Conservation (phyloP, 2,888 invertebrate species). For the Microctonus aethiopoides region DNA sequence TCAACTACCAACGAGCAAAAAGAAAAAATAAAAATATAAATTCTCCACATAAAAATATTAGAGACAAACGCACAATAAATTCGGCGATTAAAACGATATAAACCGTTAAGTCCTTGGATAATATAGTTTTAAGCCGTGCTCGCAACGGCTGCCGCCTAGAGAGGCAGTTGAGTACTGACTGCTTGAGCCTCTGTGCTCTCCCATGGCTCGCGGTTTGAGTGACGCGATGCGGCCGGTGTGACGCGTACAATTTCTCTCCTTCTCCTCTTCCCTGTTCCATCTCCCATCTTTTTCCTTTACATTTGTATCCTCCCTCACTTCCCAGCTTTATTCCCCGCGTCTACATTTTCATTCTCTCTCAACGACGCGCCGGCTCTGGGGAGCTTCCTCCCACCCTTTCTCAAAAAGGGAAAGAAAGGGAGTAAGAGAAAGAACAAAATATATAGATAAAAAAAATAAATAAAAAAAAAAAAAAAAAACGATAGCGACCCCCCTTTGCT, state of each 20-base stretch:
- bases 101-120: slow-evolving; percentile 59
- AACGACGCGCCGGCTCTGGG: slow-evolving; percentile 8
- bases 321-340: slow-evolving; percentile 33
- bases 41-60: no score
- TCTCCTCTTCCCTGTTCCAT: slow-evolving; percentile 33
- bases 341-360: slow-evolving; percentile 31
- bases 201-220: slow-evolving; percentile 57
- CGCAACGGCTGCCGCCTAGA: slow-evolving; percentile 62
- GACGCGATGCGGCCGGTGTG: slow-evolving; percentile 63
- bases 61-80: no score
- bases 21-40: background rate
- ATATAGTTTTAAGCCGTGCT: slow-evolving; percentile 58
- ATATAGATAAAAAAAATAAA: no score
- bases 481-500: background rate
- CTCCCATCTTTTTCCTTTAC: slow-evolving; percentile 32
- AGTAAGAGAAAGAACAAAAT: background rate
- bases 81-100: slow-evolving; percentile 42
- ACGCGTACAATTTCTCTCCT: slow-evolving; percentile 53
- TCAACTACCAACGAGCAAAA: no score
- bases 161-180: slow-evolving; percentile 66
- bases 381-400: slow-evolving; percentile 15
- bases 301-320: slow-evolving; percentile 22
- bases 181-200: slow-evolving; percentile 49
- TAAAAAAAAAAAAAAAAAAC: no score
- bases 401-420: background rate